Evolutionary conservation across 2,113 vertebrate species (phyloP), one percentile per base, ranked within the genome.

Genomic region (Macrotis lagotis): DNA sequence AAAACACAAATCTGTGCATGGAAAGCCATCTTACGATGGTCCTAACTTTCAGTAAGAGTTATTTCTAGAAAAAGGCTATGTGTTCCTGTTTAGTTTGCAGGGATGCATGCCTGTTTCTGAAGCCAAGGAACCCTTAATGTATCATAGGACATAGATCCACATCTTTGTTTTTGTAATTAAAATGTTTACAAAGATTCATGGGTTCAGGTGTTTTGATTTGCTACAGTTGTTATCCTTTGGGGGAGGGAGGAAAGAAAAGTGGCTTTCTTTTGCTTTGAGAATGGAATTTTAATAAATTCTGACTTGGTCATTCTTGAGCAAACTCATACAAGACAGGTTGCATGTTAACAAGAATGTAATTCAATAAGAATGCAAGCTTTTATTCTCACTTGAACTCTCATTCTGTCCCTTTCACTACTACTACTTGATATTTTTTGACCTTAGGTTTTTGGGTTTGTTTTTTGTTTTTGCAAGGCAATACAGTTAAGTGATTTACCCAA

Each of bases 91-190:
- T 3, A 8, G 59, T 83, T 51, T 26, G 8, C 50, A n/a, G 95
- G 93, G 48, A 90, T 0, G 8, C 14, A 19, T 11, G 11, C 92
- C 93, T 0, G 48, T 93, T 89, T 74, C 93, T 95, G 51, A 11
- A 53, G 92, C 91, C 51, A 26, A 26, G 59, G 1, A 3, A 6
- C 8, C 90, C 66, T 83, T 25, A 16, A 37, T n/a, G 12, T 48
- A 7, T 31, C 14, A 7, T 25, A 31, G 83, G 52, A 91, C 96
- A 94, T 31, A 25, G 28, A 92, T 95, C 91, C 94, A 97, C 26
- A 25, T 91, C 90, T 93, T 92, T 90, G 74, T 90, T 96, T 97
- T 74, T 24, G 92, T 48, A 94, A 97, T 96, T 96, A 98, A 98
- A 97, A 93, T 74, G 83, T 98, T 98, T 97, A 92, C 83, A 95